phyloP scores from a whole-genome alignment of 2,888 invertebrate species.

The Diarsia dahlii region DNA sequence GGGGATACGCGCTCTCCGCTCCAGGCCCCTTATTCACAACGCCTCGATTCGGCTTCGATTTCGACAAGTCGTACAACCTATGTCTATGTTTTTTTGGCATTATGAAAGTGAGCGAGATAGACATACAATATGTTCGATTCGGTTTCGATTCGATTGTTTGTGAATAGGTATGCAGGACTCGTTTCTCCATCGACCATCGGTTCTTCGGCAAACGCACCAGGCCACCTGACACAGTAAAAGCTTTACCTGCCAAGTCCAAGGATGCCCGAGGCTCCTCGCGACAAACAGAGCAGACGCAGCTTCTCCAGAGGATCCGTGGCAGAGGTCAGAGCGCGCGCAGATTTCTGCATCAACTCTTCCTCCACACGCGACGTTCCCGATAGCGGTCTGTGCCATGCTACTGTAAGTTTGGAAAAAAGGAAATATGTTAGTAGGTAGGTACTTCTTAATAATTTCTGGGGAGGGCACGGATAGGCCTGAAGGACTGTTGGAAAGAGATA shows the following conservation, averaged over 20 bases:
- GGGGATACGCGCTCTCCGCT: background rate
- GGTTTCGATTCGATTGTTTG: too few relatives aligned
- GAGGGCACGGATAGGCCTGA: background rate
- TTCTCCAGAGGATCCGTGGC: conserved; percentile 96
- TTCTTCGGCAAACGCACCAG: background rate
- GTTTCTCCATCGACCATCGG: background rate
- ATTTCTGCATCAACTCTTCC: conserved; percentile 94
- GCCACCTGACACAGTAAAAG: background rate
- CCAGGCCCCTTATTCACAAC: background rate
- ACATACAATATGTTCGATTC: too few relatives aligned
- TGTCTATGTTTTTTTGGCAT: too few relatives aligned
- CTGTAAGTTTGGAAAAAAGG: conserved; percentile 72
- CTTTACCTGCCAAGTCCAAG: conserved; percentile 95
- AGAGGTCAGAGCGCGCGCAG: conserved; percentile 92
- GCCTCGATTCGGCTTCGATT: too few relatives aligned
- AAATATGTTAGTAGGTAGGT: background rate
- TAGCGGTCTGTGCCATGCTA: conserved; percentile 92
- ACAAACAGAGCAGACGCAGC: conserved; percentile 95
- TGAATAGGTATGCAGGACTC: background rate
- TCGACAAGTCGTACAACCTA: too few relatives aligned
- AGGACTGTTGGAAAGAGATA: too few relatives aligned
- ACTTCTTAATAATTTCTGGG: background rate
- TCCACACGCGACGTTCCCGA: conserved; percentile 95
- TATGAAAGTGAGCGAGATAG: too few relatives aligned
- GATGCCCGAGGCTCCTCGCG: conserved; percentile 97